phyloP scores from a whole-genome alignment of 2,113 vertebrate species.

The Bombycilla garrulus region DNA sequence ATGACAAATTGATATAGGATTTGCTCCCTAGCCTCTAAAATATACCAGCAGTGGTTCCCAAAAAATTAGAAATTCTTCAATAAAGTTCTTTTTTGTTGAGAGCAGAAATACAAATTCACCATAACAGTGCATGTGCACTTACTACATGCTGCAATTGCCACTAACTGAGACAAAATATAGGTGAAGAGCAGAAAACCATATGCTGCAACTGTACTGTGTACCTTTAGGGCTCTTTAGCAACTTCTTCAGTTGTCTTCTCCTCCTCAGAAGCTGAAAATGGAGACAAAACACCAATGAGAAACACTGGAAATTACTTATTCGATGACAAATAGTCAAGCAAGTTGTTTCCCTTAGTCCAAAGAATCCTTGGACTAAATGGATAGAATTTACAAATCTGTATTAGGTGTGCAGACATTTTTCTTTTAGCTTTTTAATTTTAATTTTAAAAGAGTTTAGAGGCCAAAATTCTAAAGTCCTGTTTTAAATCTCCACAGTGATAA shows the following conservation, averaged over 20 bases:
- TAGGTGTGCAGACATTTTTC: neutral
- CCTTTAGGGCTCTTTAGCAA: constrained; percentile 39
- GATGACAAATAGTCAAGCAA: neutral
- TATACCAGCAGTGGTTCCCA: neutral
- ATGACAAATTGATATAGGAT: rapidly evolving
- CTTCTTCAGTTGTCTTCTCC: constrained; percentile 2
- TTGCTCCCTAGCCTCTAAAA: neutral
- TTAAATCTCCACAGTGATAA: neutral
- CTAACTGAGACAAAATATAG: neutral
- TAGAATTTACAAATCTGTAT: neutral
- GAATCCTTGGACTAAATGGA: neutral
- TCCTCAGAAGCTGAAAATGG: constrained; percentile 31
- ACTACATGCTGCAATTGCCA: neutral
- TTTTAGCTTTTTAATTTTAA: neutral
- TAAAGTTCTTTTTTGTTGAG: neutral
- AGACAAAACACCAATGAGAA: constrained; percentile 15
- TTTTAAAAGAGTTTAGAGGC: neutral
- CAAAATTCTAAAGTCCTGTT: neutral
- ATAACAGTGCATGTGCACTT: neutral
- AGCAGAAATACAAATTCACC: neutral
- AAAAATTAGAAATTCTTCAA: neutral
- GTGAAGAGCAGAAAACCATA: neutral
- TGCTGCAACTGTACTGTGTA: neutral
- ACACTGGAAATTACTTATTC: neutral
- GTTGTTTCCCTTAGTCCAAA: neutral